These are phyloP conservation scores for Bovichtus variegatus DNA, from an alignment of 2,797 vertebrate species.

Conservation along the genomic window DNA sequence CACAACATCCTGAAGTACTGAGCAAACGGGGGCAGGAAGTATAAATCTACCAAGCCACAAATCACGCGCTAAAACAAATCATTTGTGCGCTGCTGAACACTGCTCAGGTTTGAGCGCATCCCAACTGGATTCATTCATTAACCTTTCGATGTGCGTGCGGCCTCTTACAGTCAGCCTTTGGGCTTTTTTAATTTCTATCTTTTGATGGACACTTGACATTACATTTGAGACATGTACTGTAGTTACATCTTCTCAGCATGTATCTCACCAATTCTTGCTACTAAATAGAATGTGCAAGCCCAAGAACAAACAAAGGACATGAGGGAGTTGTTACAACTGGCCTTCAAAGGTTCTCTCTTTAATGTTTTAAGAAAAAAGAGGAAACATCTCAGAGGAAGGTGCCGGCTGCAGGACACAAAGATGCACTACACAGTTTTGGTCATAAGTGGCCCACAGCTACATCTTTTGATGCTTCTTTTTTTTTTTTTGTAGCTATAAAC, in stretches of 20 bases:
- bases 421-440: neutral
- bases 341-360: neutral
- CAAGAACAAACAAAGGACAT: neutral
- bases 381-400: conserved; percentile 30
- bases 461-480: conserved; percentile 26
- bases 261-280: conserved; percentile 1
- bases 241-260: neutral
- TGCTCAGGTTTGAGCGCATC: conserved; percentile 9
- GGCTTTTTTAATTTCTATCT: neutral
- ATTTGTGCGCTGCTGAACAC: neutral
- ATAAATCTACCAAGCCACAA: conserved; percentile 9
- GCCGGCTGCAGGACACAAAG: conserved; percentile 12
- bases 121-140: neutral
- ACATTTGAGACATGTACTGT: neutral
- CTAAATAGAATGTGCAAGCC: neutral
- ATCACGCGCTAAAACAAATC: conserved; percentile 10
- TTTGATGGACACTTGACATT: neutral
- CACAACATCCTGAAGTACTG: conserved; percentile 13
- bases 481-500: conserved; percentile 18
- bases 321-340: conserved; percentile 56
- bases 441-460: conserved; percentile 11
- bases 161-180: neutral
- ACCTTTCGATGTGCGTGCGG: neutral
- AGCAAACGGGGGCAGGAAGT: conserved; percentile 12
- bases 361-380: conserved; percentile 9